A percentile compares a stretch with the other conserved stretches of the same genome.
Evolutionary conservation across 64 coral and sea anemone species (phyloP).

Genomic region (Orbicella faveolata): DNA sequence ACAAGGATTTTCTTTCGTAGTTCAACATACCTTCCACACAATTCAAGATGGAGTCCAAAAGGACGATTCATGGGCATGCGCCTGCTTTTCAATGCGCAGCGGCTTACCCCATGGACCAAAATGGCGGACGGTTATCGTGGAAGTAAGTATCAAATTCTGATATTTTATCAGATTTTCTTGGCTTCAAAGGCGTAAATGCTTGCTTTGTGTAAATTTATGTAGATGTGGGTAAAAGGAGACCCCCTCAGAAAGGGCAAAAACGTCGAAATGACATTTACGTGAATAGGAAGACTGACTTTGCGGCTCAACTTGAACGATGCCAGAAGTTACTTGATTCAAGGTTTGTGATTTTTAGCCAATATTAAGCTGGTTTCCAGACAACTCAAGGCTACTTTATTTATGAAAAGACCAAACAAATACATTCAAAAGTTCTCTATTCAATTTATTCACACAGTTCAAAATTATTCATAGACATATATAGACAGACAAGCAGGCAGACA

Average conservation of each 20-base stretch:
- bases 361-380: neutral
- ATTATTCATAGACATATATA: too few relatives aligned
- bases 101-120: constrained; percentile 39
- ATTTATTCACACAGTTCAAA: too few relatives aligned
- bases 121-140: constrained; percentile 78
- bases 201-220: neutral
- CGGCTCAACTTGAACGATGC: constrained; percentile 89
- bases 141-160: neutral
- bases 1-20: constrained; percentile 8
- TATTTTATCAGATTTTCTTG: neutral
- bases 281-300: constrained; percentile 95
- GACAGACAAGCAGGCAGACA: too few relatives aligned
- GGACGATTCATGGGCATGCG: constrained; percentile 62
- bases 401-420: too few relatives aligned
- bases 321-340: constrained; percentile 93
- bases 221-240: constrained; percentile 68
- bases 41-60: constrained; percentile 60
- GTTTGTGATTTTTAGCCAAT: constrained; percentile 4
- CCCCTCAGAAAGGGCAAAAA: constrained; percentile 67
- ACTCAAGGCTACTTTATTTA: neutral
- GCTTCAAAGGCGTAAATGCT: neutral
- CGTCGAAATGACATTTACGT: constrained; percentile 96
- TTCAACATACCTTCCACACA: constrained; percentile 18
- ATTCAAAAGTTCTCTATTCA: too few relatives aligned
- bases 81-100: constrained; percentile 58